phyloP scores from a whole-genome alignment of 2,113 vertebrate genomes.

The Podarcis raffonei region DNA sequence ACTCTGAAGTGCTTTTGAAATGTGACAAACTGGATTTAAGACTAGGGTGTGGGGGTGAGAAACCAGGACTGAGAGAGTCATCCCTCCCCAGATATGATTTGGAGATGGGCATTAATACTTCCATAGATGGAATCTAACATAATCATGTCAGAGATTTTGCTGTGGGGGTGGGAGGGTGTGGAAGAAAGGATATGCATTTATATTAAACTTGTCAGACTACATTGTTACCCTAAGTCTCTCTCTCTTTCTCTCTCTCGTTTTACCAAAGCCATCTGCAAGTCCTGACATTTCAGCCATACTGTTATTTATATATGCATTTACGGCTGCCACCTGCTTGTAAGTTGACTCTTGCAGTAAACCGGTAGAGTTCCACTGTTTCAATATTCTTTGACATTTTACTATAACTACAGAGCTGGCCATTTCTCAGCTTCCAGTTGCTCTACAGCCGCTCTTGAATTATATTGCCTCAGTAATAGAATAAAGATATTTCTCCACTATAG shows the following conservation, averaged over 20 bases:
- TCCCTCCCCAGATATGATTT: too few species aligned
- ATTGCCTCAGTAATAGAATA: conserved; percentile 74
- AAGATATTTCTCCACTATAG: conserved; percentile 66
- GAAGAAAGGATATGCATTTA: conserved; percentile 33
- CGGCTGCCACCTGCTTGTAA: conserved; percentile 76
- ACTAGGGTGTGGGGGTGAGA: too few species aligned
- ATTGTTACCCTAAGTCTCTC: conserved; percentile 60
- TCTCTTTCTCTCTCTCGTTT: conserved; percentile 8
- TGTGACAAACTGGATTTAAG: too few species aligned
- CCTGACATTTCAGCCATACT: conserved; percentile 74
- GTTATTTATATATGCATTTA: conserved; percentile 79
- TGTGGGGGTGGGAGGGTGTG: not conserved
- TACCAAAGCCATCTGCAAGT: conserved; percentile 71
- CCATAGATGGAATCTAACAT: not conserved
- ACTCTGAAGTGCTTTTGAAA: too few species aligned
- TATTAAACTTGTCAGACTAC: conserved; percentile 52
- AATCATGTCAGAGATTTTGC: conserved; percentile 13
- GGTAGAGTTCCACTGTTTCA: conserved; percentile 66
- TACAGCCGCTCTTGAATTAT: conserved; percentile 69
- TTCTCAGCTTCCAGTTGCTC: conserved; percentile 74
- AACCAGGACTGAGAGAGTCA: too few species aligned
- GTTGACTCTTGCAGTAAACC: conserved; percentile 65
- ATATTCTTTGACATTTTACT: conserved; percentile 77
- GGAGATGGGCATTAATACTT: not conserved
- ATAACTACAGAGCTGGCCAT: conserved; percentile 67